phyloP scores from a whole-genome alignment of 2,113 vertebrate genomes.

The Corvus cornix region DNA sequence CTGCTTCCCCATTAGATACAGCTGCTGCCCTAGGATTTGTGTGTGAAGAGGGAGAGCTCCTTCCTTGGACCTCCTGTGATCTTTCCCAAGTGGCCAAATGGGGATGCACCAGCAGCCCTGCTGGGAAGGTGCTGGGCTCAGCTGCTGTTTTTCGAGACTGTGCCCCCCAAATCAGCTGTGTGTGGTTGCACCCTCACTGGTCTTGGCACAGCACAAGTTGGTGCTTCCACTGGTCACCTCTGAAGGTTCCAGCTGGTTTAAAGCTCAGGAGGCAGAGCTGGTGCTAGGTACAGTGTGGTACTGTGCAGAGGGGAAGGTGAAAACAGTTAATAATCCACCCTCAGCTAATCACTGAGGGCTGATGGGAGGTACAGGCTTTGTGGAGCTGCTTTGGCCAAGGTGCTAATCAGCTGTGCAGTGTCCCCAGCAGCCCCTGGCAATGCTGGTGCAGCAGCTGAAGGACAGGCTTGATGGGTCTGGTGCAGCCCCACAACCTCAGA shows the following conservation, averaged over 20 bases:
- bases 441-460: background rate
- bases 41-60: background rate
- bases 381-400: background rate
- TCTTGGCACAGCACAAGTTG: background rate
- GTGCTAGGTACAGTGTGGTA: background rate
- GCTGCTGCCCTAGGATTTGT: background rate
- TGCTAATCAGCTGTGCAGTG: background rate
- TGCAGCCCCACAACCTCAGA: background rate
- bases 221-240: background rate
- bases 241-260: background rate
- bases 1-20: background rate
- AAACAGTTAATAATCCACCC: conserved; percentile 16
- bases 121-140: background rate
- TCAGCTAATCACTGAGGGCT: background rate
- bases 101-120: background rate
- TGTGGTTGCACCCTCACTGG: rapidly evolving
- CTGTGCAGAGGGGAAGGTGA: background rate
- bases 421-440: background rate
- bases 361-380: background rate
- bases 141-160: background rate
- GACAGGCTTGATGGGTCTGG: background rate
- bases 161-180: rapidly evolving
- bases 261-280: background rate
- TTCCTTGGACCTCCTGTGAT: background rate
- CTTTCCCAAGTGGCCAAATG: background rate